phyloP scores from a whole-genome alignment of 2,797 vertebrate species.

The Dendrocincla tyrannina region DNA sequence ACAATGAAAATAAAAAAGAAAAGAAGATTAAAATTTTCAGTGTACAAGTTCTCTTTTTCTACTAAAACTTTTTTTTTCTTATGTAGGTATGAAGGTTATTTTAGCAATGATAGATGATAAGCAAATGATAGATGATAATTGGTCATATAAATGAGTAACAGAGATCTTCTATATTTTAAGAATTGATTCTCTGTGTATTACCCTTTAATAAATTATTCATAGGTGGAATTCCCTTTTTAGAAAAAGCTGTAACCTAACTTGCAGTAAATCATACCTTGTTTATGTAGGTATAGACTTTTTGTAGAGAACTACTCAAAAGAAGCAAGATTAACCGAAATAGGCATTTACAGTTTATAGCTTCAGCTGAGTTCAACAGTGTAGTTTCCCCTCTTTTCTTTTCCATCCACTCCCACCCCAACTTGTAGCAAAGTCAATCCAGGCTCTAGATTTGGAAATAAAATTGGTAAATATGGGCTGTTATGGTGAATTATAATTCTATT shows the following conservation, averaged over 20 bases:
- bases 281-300: not conserved
- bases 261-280: not conserved
- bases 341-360: not conserved
- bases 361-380: not conserved
- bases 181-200: not conserved
- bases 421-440: not conserved
- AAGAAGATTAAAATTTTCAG: rapidly evolving
- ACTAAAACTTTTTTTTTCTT: not conserved
- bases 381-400: not conserved
- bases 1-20: not conserved
- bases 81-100: not conserved
- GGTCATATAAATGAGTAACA: not conserved
- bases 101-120: not conserved
- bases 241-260: not conserved
- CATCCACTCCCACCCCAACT: not conserved
- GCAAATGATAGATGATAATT: not conserved
- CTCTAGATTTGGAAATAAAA: not conserved
- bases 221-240: not conserved
- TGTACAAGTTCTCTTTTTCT: not conserved
- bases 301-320: not conserved
- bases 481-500: not conserved
- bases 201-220: not conserved
- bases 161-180: not conserved
- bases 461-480: not conserved
- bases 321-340: not conserved